A percentile compares a stretch with the other conserved stretches of the same genome.
Evolutionary conservation across 1,140 invertebrate genomes (phyloP).

Genomic region (Coptotermes formosanus): DNA sequence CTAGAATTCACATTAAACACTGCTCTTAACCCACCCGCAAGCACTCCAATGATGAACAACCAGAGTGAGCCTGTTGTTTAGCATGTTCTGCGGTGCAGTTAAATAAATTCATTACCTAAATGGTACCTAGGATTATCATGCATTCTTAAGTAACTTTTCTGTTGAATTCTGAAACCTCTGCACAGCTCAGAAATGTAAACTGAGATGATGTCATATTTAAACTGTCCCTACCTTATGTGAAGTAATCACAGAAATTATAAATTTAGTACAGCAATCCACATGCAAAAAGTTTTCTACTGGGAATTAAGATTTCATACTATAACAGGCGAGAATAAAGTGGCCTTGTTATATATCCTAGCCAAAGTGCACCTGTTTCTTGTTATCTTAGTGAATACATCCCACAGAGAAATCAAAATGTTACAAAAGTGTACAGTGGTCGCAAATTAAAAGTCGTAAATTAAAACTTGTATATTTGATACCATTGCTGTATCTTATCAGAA

Average conservation of each 20-base stretch:
- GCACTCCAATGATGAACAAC: not conserved
- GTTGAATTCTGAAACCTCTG: not conserved
- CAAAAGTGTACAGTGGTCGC: not conserved
- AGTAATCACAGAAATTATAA: not conserved
- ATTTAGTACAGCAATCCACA: not conserved
- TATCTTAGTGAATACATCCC: not conserved
- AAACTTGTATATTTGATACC: not conserved
- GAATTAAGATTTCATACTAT: not conserved
- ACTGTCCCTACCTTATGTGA: not conserved
- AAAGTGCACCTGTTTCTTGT: not conserved
- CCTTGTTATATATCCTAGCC: not conserved
- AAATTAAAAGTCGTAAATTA: not conserved
- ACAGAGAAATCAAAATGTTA: not conserved
- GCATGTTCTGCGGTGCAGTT: not conserved
- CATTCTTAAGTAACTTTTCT: not conserved
- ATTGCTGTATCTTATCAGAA: not conserved
- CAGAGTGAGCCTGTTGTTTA: not conserved
- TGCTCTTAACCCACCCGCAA: not conserved
- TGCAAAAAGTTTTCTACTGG: slow-evolving; percentile 5
- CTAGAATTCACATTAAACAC: not conserved
- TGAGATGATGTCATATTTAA: not conserved
- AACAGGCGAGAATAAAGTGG: not conserved
- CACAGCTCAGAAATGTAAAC: not conserved
- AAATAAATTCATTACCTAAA: not conserved
- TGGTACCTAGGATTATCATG: not conserved